Base-by-base conservation (phyloP, 2,888 invertebrate species). In the Leptopilina myrica region DNA sequence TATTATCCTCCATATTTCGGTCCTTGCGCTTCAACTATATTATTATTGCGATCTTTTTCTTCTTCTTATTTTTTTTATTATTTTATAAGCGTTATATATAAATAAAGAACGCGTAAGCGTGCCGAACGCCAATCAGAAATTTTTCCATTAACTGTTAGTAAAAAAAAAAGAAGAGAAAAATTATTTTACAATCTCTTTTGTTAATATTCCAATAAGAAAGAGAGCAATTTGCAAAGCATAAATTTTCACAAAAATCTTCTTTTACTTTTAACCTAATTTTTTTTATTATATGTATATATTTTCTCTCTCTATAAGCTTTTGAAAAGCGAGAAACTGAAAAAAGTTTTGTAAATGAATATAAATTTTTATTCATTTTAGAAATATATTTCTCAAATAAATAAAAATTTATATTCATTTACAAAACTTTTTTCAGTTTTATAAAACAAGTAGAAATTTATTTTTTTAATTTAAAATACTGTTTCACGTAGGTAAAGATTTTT, bases 21-120 rank as follows among this genome's bases (percentile, higher is more conserved):
- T 56, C 73, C 53, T 56, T 56, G 69, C 56, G 56, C 33, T 33
- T 33, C 12, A 4, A n/a, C 40, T 56, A 73, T 73, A 53, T 73
- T 73, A 73, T 33, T 53, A 73, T 56, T 73, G 26, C 73, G 56
- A 73, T 73, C 79, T 78, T 69, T 64, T 80, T 43, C 43, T 43
- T 43, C 43, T 43, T 43, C 9, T 33, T 33, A 33, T 49, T 9
- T 49, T 49, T 85, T 85, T 85, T 84, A 86, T 81, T 64, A 81
- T 84, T 86, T 87, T 87, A 85, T 81, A 79, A 56, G 56, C 67
- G 59, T 85, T 85, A 75, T 81, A 20, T 62, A 46, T 46, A 64
- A 43, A 26, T 56, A 65, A 46, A 56, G 33, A 78, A 79, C 64
- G 26, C 49, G 81, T 84, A 87, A 85, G 85, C 83, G 85, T 85